Conservation (phyloP, 2,113 vertebrate species). For the Macaca fascicularis region DNA sequence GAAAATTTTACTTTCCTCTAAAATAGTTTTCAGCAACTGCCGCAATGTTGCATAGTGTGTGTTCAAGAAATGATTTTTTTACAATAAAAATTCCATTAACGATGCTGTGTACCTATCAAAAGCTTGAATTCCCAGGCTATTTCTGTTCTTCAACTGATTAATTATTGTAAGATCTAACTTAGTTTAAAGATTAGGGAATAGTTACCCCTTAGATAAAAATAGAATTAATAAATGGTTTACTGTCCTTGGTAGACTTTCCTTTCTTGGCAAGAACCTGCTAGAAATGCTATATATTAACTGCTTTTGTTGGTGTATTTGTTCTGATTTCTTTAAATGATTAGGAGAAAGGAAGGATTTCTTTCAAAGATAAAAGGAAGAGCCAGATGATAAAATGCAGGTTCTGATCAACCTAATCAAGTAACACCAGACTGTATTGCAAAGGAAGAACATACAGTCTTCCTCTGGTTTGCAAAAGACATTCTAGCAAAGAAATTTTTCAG, state of each 20-base stretch:
- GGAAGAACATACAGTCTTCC: not conserved
- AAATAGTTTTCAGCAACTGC: not conserved
- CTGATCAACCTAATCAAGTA: not conserved
- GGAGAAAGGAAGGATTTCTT: not conserved
- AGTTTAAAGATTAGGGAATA: conserved; percentile 9
- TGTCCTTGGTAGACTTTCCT: not conserved
- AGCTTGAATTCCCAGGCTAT: not conserved
- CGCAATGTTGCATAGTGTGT: not conserved
- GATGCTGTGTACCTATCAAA: not conserved
- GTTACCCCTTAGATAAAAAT: not conserved
- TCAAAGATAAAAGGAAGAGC: not conserved
- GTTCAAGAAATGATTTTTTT: not conserved
- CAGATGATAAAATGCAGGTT: not conserved
- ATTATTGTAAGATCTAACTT: not conserved
- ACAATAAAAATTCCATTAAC: not conserved
- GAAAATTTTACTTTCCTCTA: not conserved
- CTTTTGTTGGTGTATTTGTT: not conserved
- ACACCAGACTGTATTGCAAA: not conserved
- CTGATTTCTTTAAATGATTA: conserved; percentile 17
- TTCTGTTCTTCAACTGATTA: conserved; percentile 26
- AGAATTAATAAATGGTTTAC: not conserved
- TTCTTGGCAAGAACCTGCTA: not conserved
- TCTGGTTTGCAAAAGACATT: not conserved
- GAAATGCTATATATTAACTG: not conserved
- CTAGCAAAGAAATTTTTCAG: not conserved